These are phyloP conservation scores for Zaprionus tsacasi DNA, from an alignment of 1,140 invertebrate genomes.

Conservation along the genomic window DNA sequence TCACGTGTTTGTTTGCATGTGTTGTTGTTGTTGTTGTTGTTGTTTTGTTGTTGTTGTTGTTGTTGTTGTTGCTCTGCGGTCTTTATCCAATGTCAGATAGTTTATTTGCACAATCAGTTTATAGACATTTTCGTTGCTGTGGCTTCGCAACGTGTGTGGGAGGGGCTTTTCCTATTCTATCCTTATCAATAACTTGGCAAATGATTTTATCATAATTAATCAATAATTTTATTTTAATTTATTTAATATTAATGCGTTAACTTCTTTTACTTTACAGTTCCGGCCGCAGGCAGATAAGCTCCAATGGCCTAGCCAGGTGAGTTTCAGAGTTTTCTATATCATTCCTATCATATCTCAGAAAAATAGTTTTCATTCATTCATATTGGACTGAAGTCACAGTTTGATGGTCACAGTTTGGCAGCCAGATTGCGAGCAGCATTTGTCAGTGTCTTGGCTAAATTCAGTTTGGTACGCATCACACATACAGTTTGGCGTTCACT, in stretches of 20 bases:
- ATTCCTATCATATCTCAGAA: neutral
- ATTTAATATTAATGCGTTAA: constrained; percentile 13
- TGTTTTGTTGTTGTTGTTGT: constrained; percentile 20
- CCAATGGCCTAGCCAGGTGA: constrained; percentile 94
- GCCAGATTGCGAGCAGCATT: constrained; percentile 4
- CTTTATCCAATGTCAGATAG: constrained; percentile 61
- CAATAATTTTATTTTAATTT: neutral
- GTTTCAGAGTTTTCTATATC: constrained; percentile 37
- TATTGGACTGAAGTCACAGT: constrained; percentile 8
- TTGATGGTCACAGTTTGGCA: constrained; percentile 23
- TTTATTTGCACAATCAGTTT: constrained; percentile 57
- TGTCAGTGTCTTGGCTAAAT: constrained; percentile 34
- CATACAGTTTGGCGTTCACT: neutral
- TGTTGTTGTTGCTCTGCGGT: constrained; percentile 10
- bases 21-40: constrained; percentile 21
- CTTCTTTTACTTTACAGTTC: constrained; percentile 87
- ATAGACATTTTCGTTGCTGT: constrained; percentile 42
- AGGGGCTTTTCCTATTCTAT: neutral
- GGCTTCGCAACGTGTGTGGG: constrained; percentile 34
- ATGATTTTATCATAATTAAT: neutral
- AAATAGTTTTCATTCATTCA: constrained; percentile 3
- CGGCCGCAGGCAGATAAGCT: constrained; percentile 90
- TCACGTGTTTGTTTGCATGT: constrained; percentile 60
- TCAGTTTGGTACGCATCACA: constrained; percentile 29
- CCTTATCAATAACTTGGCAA: neutral